Evolutionary conservation across 1,140 invertebrate genomes (phyloP), one percentile per base, ranked within the genome.

Genomic region (Drosophila ironensis): DNA sequence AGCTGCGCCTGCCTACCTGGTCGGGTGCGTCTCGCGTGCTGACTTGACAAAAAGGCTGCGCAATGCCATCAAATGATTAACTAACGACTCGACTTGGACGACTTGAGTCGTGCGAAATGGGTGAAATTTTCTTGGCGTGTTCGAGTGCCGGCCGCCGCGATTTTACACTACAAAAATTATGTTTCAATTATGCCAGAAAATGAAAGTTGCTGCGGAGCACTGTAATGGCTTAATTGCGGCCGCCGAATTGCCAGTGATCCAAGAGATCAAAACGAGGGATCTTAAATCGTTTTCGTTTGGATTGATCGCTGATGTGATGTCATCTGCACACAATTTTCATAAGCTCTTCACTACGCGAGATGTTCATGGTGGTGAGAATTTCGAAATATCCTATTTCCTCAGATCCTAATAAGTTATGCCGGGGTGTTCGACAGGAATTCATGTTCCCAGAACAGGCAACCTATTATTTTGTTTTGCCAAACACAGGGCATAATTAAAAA

Each of bases 41-140:
- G 45, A 66, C 56, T 82, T 84, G 78, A 84, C 69, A 84, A 84
- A 84, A 84, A 82, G 57, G 41, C 60, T 66, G 42, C 47, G 54
- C 72, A 81, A 86, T 86, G 71, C 72, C 84, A 86, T 86, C 72
- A 86, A 86, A 86, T 87, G 80, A 86, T 86, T 86, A 86, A 86
- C 80, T 80, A 86, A 86, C 81, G 64, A 66, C 44, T 47, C 44
- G 22, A 24, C 9, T 40, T 50, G 22, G 24, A 27, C 37, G 25
- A 25, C 33, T 47, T 20, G 66, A 63, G 72, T 86, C 80, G 80
- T 80, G 80, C 80, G 60, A 84, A 84, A 86, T 84, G 71, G 80
- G 80, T 84, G 80, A 84, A 84, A 84, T 84, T 80, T 47, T 28
- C 40, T 45, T 56, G 48, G 56, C 78, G 78, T 82, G 77, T 71